phyloP scores from a whole-genome alignment of 2,113 vertebrate genomes.

The Syngnathus typhle region DNA sequence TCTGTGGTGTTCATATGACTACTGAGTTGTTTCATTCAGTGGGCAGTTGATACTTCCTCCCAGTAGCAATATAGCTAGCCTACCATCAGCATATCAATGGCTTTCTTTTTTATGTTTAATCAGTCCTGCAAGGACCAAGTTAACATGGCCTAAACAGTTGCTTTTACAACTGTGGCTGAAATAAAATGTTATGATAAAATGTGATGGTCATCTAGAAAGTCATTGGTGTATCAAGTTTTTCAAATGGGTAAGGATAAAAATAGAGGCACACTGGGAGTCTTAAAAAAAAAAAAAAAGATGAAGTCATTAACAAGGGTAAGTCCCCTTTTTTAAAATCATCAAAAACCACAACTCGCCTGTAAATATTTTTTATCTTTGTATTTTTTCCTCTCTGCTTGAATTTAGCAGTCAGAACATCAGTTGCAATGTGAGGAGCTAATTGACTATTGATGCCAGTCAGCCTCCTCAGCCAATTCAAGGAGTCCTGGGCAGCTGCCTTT shows the following conservation, averaged over 20 bases:
- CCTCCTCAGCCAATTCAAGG: conserved; percentile 43
- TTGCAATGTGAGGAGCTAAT: conserved; percentile 27
- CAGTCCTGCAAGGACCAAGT: conserved; percentile 32
- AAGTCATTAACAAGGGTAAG: not conserved
- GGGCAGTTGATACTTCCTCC: conserved; percentile 52
- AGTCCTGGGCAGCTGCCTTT: conserved; percentile 57
- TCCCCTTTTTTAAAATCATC: conserved; percentile 4
- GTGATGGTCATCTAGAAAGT: not conserved
- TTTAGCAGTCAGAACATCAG: conserved; percentile 10
- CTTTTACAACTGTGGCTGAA: conserved; percentile 6
- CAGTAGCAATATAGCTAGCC: conserved; percentile 32
- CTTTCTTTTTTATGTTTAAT: conserved; percentile 28
- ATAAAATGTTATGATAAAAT: conserved; percentile 14
- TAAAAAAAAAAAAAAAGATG: not conserved
- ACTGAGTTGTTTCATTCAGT: conserved; percentile 44
- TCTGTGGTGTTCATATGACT: not conserved
- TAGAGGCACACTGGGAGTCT: not conserved
- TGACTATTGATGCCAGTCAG: conserved; percentile 45
- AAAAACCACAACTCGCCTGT: conserved; percentile 18
- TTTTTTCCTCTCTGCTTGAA: conserved; percentile 19
- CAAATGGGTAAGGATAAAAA: not conserved
- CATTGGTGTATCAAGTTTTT: not conserved
- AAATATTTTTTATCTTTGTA: not conserved
- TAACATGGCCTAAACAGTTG: conserved; percentile 33
- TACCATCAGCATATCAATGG: conserved; percentile 61